Base-by-base conservation (phyloP, 2,113 vertebrate species). In the Atractosteus spatula region DNA sequence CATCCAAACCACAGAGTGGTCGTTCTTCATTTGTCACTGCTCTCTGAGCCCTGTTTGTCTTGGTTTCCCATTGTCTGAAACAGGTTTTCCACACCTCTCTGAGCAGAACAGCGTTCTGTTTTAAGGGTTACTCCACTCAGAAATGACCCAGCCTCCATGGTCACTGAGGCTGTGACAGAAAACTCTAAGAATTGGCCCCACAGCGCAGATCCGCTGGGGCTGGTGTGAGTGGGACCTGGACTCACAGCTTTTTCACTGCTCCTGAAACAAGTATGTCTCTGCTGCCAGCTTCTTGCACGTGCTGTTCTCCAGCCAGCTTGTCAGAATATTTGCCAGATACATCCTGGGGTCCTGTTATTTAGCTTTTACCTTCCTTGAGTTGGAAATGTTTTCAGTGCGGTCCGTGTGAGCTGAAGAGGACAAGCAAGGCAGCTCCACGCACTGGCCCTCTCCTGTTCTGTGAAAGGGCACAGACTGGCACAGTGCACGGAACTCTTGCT, bases 321-420 rank as follows among this genome's bases (percentile, higher is more conserved):
- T 62, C 68, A 70, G 66, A 77, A 61, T 55, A 69, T 41, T 73
- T 69, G 62, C 75, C 29, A 29, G 29, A 66, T n/a, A 71, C 66
- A 45, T 76, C 62, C 16, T 10, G 5, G 57, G 14, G 45, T 51
- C 64, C 12, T 55, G 54, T 73, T 66, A 12, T 57, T 64, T 13
- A 66, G 51, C 12, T 65, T 61, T 71, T 62, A 57, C 16, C 55
- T 66, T 68, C 70, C 69, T 66, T 67, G 43, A 66, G 62, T 59
- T 62, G 41, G 43, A 54, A 55, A 16, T 62, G 8, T 66, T 54
- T 51, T 74, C 42, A 66, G 64, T 59, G 61, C n/a, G 17, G 72
- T 59, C 61, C 43, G 42, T 17, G 55, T 55, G 14, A 16, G 12
- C 43, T 62, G 62, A 13, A 54, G 43, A 14, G 70, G 14, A 69